A percentile compares a stretch with the other conserved stretches of the same genome.
phyloP scores from a whole-genome alignment of 2,113 vertebrate species.

The Vimba vimba region DNA sequence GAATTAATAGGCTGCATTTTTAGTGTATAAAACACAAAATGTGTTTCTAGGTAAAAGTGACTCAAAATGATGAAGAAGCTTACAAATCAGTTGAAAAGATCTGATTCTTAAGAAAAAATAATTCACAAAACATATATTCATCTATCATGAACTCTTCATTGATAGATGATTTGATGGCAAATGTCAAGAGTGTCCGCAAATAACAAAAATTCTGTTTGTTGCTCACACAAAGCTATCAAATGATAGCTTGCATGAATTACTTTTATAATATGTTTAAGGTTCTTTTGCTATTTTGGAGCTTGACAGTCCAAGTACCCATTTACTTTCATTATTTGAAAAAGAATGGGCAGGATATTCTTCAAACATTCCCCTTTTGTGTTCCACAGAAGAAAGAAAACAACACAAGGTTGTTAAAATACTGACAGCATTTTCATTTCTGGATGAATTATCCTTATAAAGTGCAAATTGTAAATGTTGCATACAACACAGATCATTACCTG shows the following conservation, averaged over 20 bases:
- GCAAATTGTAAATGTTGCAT: background rate
- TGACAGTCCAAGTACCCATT: background rate
- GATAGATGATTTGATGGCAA: background rate
- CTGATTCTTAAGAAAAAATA: background rate
- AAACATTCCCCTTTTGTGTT: background rate
- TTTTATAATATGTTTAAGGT: background rate
- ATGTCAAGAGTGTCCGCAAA: background rate
- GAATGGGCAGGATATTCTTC: background rate
- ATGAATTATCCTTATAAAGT: background rate
- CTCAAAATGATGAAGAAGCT: background rate
- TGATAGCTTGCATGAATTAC: background rate
- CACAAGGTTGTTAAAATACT: background rate
- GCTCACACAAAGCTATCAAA: background rate
- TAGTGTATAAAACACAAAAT: too few species aligned
- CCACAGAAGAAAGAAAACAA: background rate
- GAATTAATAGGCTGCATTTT: too few species aligned
- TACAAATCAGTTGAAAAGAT: background rate
- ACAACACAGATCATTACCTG: conserved; percentile 79
- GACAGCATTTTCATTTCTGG: background rate
- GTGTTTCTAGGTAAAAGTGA: background rate
- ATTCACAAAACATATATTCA: background rate
- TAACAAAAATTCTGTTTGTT: too few species aligned
- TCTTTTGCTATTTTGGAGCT: background rate
- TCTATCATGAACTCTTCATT: background rate
- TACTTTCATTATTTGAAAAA: background rate